phyloP scores from a whole-genome alignment of 92 coral and sea anemone species.

The Isaurus tuberculatus region DNA sequence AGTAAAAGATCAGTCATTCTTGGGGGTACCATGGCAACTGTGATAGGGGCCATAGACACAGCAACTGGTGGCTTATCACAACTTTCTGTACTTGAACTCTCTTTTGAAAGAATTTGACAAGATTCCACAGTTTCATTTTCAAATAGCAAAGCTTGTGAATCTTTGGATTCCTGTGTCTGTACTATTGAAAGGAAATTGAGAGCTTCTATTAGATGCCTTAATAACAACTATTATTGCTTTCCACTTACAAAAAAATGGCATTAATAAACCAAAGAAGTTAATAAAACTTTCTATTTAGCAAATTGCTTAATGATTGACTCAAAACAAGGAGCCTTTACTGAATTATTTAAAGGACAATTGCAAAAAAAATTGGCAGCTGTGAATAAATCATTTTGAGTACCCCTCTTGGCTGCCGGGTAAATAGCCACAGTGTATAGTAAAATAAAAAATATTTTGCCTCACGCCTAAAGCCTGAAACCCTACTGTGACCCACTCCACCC shows the following conservation, averaged over 20 bases:
- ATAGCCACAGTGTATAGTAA: no score
- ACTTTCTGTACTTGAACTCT: not conserved
- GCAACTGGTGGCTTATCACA: not conserved
- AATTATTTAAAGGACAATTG: no score
- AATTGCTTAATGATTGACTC: no score
- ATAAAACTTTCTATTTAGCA: no score
- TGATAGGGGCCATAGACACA: not conserved
- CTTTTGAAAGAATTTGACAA: not conserved
- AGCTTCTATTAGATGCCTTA: not conserved
- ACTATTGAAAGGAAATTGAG: not conserved
- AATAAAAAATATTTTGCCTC: no score
- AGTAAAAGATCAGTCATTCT: slow-evolving; percentile 95
- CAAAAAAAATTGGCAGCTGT: no score
- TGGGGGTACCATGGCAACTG: slow-evolving; percentile 41
- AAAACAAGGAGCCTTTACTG: no score
- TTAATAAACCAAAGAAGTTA: no score
- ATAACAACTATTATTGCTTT: not conserved
- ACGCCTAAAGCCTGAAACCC: no score
- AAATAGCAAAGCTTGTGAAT: not conserved
- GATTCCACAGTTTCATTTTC: not conserved
- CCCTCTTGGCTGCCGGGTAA: no score
- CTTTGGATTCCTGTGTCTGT: not conserved
- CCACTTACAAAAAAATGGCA: no score
- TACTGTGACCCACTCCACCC: not conserved
- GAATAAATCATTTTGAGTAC: no score